phyloP scores from a whole-genome alignment of 2,113 vertebrate genomes.

The Lepus timidus region DNA sequence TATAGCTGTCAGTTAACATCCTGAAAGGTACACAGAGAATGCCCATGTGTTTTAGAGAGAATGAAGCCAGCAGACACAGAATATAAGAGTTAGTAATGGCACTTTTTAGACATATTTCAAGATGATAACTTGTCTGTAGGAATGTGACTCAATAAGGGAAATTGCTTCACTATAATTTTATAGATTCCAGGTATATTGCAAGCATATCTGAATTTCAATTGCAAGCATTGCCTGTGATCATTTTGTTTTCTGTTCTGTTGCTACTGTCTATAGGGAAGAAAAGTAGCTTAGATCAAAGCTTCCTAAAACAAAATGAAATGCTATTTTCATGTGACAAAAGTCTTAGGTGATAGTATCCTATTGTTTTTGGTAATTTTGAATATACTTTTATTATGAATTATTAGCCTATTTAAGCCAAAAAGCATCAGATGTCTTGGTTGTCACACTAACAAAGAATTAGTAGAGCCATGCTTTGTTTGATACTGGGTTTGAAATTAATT shows the following conservation, averaged over 20 bases:
- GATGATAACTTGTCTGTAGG: neutral
- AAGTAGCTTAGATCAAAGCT: neutral
- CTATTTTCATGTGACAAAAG: neutral
- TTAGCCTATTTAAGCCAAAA: neutral
- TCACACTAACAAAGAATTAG: neutral
- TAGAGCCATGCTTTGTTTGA: neutral
- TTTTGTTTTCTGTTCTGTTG: slow-evolving; percentile 49
- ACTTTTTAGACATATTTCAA: neutral
- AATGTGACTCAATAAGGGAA: neutral
- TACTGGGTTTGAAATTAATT: neutral
- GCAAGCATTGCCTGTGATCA: neutral
- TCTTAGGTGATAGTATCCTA: neutral
- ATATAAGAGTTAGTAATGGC: neutral
- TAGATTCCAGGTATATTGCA: neutral
- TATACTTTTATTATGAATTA: neutral
- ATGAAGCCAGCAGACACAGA: neutral
- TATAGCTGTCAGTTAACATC: neutral
- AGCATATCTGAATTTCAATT: neutral
- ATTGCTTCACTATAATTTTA: neutral
- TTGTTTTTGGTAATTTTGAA: neutral
- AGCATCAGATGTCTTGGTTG: slow-evolving; percentile 14
- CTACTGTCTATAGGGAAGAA: slow-evolving; percentile 35
- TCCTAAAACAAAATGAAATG: slow-evolving; percentile 6
- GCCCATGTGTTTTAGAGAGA: neutral
- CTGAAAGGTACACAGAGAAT: neutral